Evolutionary conservation across 2,797 vertebrate species (phyloP), one percentile per base, ranked within the genome.

Genomic region (Rhinophrynus dorsalis): DNA sequence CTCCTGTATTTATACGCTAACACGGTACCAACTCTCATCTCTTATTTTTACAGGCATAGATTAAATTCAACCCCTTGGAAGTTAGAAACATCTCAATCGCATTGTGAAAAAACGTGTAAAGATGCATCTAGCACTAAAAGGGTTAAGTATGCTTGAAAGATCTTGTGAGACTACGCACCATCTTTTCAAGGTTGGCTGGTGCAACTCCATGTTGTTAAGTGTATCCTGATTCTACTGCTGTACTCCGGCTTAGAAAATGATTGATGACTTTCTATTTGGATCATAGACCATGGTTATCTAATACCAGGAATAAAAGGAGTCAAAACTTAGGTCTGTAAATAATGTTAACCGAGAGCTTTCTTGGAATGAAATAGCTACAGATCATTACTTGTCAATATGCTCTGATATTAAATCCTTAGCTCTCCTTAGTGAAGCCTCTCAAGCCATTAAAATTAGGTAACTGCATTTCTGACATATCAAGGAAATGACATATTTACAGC

Each of bases 121-220:
- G n/a, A n/a, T n/a, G n/a, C n/a, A n/a, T n/a, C n/a, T n/a, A n/a
- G n/a, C n/a, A n/a, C n/a, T n/a, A n/a, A n/a, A n/a, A n/a, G n/a
- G n/a, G n/a, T n/a, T n/a, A n/a, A n/a, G n/a, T n/a, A n/a, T n/a
- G n/a, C n/a, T n/a, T n/a, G n/a, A n/a, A n/a, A n/a, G n/a, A n/a
- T 35, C 57, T 80, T 74, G 55, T 76, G 78, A 52, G 73, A 74
- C 48, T 51, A 75, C 77, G 83, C 81, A 74, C 76, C 77, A 78
- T 59, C 68, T 85, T 79, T 82, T 79, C 76, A 79, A 81, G 81
- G 82, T 82, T 83, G 80, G 80, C 78, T n/a, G n/a, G n/a, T n/a
- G n/a, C n/a, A 81, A 80, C 75, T 77, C 79, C 47, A 48, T 77
- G 76, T 79, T 77, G 75, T 79, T 78, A 73, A 78, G 79, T 74